Conservation (phyloP, 1,140 invertebrate genomes). For the Dryas iulia region DNA sequence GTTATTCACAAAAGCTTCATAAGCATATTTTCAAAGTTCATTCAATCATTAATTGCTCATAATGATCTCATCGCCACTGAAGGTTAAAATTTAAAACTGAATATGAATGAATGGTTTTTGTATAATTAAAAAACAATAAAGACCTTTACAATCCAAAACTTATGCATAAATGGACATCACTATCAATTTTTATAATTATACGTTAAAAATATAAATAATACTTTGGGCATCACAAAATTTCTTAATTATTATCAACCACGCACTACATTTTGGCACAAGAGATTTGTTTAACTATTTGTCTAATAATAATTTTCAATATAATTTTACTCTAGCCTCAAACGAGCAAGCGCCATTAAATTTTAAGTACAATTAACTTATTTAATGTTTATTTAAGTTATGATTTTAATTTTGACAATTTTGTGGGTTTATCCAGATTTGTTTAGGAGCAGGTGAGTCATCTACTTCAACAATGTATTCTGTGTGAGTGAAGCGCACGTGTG, state of each 20-base stretch:
- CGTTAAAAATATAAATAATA: background rate
- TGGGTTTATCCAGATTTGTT: background rate
- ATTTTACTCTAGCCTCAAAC: background rate
- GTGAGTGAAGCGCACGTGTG: constrained; percentile 10
- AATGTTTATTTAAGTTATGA: background rate
- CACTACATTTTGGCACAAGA: background rate
- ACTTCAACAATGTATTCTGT: constrained; percentile 32
- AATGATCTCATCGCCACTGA: too few relatives aligned
- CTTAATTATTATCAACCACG: background rate
- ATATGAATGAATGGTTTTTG: background rate
- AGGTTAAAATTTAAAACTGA: too few relatives aligned
- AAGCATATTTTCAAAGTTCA: background rate
- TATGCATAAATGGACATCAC: background rate
- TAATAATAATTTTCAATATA: background rate
- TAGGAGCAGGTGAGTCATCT: constrained; percentile 18
- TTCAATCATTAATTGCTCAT: background rate
- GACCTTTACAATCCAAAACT: background rate
- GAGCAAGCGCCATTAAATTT: background rate
- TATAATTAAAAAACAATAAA: background rate
- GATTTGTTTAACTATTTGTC: background rate
- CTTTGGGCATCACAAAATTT: background rate
- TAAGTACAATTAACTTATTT: background rate
- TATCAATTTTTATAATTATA: background rate
- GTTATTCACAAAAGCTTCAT: background rate
- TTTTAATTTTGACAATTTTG: background rate